Percentiles rank a stretch among this genome's conserved stretches.
Evolutionary conservation across 2,797 vertebrate genomes (phyloP).

Genomic region (Pangasius mekongensis): DNA sequence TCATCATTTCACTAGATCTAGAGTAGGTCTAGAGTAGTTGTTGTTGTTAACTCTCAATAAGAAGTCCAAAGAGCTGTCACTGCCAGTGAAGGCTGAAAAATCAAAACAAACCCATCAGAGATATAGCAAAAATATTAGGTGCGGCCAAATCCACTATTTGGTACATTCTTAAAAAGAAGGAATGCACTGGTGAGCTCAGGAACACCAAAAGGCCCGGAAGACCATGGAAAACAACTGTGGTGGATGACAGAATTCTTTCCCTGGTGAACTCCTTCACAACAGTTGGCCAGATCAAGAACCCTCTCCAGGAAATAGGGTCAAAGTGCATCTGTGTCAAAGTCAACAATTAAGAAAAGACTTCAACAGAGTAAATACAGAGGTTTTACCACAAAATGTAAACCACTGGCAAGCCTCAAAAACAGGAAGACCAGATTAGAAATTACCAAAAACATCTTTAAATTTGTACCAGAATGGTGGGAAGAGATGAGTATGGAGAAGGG

Average conservation of each 20-base stretch:
- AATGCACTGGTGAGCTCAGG: not conserved
- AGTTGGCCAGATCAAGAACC: not conserved
- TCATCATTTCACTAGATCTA: not conserved
- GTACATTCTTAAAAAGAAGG: not conserved
- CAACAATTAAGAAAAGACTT: not conserved
- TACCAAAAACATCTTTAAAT: not conserved
- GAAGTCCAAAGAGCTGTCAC: constrained; percentile 48
- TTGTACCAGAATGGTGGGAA: not conserved
- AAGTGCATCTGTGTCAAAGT: not conserved
- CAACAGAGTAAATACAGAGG: not conserved
- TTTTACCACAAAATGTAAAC: not conserved
- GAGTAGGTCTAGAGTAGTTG: not conserved
- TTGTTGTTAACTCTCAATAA: not conserved
- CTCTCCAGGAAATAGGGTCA: not conserved
- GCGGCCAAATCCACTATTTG: not conserved
- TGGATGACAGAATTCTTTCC: not conserved
- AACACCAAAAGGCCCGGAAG: not conserved
- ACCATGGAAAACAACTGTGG: not conserved
- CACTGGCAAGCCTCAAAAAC: not conserved
- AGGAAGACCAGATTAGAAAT: not conserved
- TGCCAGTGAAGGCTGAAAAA: constrained; percentile 52
- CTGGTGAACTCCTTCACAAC: not conserved
- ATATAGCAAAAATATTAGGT: not conserved
- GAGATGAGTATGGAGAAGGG: not conserved
- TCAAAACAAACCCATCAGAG: constrained; percentile 41